These are phyloP conservation scores for Steatornis caripensis DNA, from an alignment of 2,113 vertebrate species.

Conservation along the genomic window DNA sequence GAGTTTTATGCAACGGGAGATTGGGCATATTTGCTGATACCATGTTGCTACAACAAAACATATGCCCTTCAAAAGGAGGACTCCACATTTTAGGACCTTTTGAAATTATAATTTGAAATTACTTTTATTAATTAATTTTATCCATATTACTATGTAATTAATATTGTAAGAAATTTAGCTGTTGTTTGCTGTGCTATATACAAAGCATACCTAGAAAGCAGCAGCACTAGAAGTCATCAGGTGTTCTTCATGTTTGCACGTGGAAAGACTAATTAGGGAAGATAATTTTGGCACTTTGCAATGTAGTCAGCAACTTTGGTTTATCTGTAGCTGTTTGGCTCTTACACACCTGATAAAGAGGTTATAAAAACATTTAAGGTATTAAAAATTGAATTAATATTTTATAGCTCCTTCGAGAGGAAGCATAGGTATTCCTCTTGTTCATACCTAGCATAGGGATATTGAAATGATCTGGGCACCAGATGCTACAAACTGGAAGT, in stretches of 20 bases:
- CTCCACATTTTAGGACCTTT: background rate
- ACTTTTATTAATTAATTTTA: background rate
- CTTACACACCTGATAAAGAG: conserved; percentile 45
- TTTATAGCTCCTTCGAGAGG: background rate
- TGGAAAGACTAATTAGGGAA: conserved; percentile 28
- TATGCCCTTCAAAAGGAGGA: background rate
- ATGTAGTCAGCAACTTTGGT: background rate
- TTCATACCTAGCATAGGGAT: background rate
- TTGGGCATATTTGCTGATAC: background rate
- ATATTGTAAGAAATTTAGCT: background rate
- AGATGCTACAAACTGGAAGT: background rate
- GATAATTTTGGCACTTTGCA: conserved; percentile 50
- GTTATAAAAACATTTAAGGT: conserved; percentile 58
- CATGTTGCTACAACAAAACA: background rate
- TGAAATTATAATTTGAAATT: background rate
- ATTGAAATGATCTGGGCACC: background rate
- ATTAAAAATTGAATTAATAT: conserved; percentile 61
- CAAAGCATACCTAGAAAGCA: background rate
- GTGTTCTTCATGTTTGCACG: conserved; percentile 11
- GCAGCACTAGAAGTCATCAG: background rate
- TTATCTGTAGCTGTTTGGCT: conserved; percentile 50
- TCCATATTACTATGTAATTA: background rate
- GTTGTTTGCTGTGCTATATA: background rate
- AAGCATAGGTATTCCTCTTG: background rate
- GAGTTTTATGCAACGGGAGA: background rate